Evolutionary conservation across 1,140 invertebrate species (phyloP).

Genomic region (Tachypleus tridentatus): DNA sequence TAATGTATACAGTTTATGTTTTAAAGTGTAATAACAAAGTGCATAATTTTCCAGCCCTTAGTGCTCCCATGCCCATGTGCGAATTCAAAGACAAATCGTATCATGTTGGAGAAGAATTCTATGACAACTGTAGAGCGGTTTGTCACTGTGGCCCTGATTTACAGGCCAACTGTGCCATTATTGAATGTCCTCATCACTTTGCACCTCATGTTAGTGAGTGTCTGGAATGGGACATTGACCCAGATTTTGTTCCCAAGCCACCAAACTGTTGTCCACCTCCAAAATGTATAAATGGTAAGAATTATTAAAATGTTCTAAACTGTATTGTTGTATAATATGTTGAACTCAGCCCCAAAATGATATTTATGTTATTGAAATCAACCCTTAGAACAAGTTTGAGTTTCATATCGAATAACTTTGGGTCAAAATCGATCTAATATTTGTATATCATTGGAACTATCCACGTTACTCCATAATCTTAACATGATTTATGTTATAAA

Average conservation of each 20-base stretch:
- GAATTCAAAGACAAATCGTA: constrained; percentile 45
- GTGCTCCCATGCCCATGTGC: constrained; percentile 31
- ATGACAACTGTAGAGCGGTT: constrained; percentile 58
- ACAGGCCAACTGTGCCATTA: constrained; percentile 52
- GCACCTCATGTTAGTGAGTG: constrained; percentile 52
- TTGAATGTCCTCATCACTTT: constrained; percentile 25
- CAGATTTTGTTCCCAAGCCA: constrained; percentile 51
- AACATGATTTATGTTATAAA: neutral
- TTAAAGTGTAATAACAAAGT: neutral
- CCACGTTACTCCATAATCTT: neutral
- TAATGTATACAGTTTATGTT: neutral
- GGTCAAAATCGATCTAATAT: neutral
- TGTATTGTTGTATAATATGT: constrained; percentile 25
- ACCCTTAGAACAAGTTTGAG: neutral
- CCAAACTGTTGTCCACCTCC: constrained; percentile 68
- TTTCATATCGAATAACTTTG: neutral
- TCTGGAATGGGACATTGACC: constrained; percentile 63
- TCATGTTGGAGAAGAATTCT: constrained; percentile 47
- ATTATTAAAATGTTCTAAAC: constrained; percentile 25
- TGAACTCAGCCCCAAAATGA: neutral
- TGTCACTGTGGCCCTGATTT: constrained; percentile 53
- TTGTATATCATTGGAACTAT: neutral
- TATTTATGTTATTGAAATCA: constrained; percentile 3
- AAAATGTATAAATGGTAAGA: constrained; percentile 29
- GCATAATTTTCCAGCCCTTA: neutral